A percentile compares a stretch with the other conserved stretches of the same genome.
Evolutionary conservation across 37 sponge, comb jelly and placozoan genomes (phyloP).

Genomic region (Cliona cf. orientalis): DNA sequence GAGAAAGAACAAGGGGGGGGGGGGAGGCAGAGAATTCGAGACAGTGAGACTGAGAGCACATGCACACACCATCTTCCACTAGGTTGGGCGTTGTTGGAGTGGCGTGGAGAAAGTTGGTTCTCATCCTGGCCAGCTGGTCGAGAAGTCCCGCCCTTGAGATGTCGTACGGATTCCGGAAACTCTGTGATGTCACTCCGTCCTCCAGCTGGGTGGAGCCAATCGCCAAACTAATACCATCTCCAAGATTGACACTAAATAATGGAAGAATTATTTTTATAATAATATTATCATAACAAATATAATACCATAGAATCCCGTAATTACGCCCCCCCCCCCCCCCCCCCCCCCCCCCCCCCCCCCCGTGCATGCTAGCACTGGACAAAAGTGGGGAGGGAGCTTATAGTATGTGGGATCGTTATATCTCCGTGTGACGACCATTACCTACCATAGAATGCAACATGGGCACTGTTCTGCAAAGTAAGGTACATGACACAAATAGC

Average conservation of each 20-base stretch:
- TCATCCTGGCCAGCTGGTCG: slow-evolving; percentile 71
- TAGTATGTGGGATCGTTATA: no score
- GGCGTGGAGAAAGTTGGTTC: slow-evolving; percentile 61
- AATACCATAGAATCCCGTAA: no score
- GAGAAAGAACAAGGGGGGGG: neutral
- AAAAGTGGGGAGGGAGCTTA: no score
- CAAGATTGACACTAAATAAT: slow-evolving; percentile 55
- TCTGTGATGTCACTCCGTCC: slow-evolving; percentile 42
- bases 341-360: no score
- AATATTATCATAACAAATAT: neutral
- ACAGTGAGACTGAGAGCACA: neutral
- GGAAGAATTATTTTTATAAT: neutral
- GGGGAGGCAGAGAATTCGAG: neutral
- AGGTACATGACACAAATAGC: no score
- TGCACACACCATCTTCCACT: slow-evolving; percentile 64
- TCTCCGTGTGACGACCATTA: no score
- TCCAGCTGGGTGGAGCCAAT: slow-evolving; percentile 52
- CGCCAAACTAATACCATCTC: slow-evolving; percentile 61
- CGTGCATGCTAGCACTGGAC: no score
- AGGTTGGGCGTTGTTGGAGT: slow-evolving; percentile 49
- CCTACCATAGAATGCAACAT: no score
- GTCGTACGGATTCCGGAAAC: slow-evolving; percentile 81
- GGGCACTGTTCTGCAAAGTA: no score
- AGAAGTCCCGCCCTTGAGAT: slow-evolving; percentile 64
- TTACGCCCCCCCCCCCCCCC: no score